A percentile compares a stretch with the other conserved stretches of the same genome.
Evolutionary conservation across 2,888 invertebrate species (phyloP).

Genomic region (Xylocampa areola): DNA sequence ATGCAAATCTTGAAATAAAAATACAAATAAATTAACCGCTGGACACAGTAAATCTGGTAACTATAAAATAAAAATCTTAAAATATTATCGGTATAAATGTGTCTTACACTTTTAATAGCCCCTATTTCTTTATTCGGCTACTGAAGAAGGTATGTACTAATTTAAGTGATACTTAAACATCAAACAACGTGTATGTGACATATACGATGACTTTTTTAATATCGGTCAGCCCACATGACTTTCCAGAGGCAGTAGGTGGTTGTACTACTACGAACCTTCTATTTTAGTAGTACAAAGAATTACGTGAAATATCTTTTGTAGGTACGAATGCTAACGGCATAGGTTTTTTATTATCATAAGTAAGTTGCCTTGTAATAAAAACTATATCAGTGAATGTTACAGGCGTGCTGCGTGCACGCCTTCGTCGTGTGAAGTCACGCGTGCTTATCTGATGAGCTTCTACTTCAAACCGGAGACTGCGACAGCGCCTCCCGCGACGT

Average conservation of each 20-base stretch:
- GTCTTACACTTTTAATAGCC: conserved; percentile 78
- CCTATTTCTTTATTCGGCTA: conserved; percentile 80
- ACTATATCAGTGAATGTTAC: conserved; percentile 49
- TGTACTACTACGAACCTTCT: conserved; percentile 15
- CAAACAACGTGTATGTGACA: conserved; percentile 54
- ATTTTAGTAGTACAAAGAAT: conserved; percentile 21
- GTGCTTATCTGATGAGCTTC: conserved; percentile 71
- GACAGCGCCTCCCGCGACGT: conserved; percentile 29
- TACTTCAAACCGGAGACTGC: conserved; percentile 53
- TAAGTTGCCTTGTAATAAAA: conserved; percentile 59
- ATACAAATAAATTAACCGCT: conserved; percentile 72
- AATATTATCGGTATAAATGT: conserved; percentile 79
- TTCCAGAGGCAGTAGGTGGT: conserved; percentile 19
- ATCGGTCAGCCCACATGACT: conserved; percentile 51
- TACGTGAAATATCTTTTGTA: conserved; percentile 13
- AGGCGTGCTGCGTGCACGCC: conserved; percentile 47
- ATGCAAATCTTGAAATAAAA: conserved; percentile 75
- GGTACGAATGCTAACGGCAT: conserved; percentile 11
- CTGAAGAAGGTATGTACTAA: conserved; percentile 75
- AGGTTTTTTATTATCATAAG: conserved; percentile 37
- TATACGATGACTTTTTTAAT: conserved; percentile 57
- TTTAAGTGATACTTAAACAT: conserved; percentile 60
- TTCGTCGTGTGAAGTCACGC: conserved; percentile 70
- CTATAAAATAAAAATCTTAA: conserved; percentile 79
- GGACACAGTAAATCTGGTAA: conserved; percentile 77